These are phyloP conservation scores for Idaea biselata DNA, from an alignment of 2,888 invertebrate genomes.

Conservation along the genomic window DNA sequence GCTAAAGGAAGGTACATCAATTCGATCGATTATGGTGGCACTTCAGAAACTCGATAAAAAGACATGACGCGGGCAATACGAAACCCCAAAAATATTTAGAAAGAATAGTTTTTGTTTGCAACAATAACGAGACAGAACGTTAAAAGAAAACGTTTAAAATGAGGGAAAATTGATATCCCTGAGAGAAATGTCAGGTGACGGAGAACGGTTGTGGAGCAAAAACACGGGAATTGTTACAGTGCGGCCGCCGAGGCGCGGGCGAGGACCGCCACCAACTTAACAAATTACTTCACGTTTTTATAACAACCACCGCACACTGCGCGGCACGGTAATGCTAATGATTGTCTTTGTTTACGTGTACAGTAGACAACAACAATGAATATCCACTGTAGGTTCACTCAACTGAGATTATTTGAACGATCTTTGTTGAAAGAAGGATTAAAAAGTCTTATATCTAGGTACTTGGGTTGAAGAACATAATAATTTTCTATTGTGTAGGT, in stretches of 20 bases:
- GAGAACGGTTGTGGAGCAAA: slow-evolving; percentile 25
- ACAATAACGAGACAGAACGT: slow-evolving; percentile 36
- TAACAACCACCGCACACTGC: slow-evolving; percentile 11
- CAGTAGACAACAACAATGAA: not conserved
- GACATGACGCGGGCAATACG: too few species aligned
- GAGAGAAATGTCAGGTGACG: slow-evolving; percentile 62
- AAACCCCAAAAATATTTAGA: slow-evolving; percentile 14
- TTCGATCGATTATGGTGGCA: too few species aligned
- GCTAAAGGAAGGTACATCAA: too few species aligned
- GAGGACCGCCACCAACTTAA: slow-evolving; percentile 14
- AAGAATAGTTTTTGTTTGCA: slow-evolving; percentile 9
- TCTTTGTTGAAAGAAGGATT: too few species aligned
- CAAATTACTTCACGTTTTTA: slow-evolving; percentile 28
- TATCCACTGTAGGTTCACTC: too few species aligned
- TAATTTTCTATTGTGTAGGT: too few species aligned
- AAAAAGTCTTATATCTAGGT: too few species aligned
- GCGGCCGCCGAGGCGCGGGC: slow-evolving; percentile 4
- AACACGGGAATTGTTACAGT: slow-evolving; percentile 27
- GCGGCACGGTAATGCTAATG: not conserved
- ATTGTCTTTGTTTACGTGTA: not conserved
- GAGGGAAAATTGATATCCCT: slow-evolving; percentile 64
- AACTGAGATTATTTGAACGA: too few species aligned
- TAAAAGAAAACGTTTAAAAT: slow-evolving; percentile 63
- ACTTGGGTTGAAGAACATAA: too few species aligned
- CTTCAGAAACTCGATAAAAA: too few species aligned